Evolutionary conservation across 1,140 invertebrate genomes (phyloP).

Genomic region (Drosophila kepulauana): DNA sequence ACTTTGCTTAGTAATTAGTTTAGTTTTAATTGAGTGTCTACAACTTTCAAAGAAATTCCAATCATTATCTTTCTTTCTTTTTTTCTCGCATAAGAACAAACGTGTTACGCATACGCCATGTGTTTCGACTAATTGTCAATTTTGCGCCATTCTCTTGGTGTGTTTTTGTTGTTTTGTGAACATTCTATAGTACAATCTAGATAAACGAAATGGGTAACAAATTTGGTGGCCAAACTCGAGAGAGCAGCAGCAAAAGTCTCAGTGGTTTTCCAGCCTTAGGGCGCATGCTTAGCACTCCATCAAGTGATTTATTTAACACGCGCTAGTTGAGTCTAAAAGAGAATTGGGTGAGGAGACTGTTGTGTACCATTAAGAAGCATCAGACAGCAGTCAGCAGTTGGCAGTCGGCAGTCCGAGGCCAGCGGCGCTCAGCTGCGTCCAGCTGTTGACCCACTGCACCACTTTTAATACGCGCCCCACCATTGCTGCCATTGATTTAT

Average conservation of each 20-base stretch:
- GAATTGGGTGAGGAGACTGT: conserved; percentile 17
- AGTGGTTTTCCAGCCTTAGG: conserved; percentile 45
- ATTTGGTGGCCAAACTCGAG: conserved; percentile 4
- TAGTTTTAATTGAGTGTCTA: no score
- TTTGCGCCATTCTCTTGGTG: conserved; percentile 5
- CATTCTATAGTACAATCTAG: background rate
- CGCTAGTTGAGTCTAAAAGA: conserved; percentile 13
- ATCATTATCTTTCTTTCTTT: no score
- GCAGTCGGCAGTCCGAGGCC: conserved; percentile 22
- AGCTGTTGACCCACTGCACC: conserved; percentile 75
- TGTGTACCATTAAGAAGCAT: conserved; percentile 65
- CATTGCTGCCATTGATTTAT: conserved; percentile 55
- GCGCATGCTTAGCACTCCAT: conserved; percentile 70
- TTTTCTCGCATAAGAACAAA: background rate
- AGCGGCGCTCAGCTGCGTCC: conserved; percentile 61
- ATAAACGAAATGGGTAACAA: conserved; percentile 29
- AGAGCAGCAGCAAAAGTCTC: conserved; percentile 37
- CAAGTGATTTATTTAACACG: conserved; percentile 82
- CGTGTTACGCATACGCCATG: conserved; percentile 28
- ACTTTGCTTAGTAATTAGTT: no score
- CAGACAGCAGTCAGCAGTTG: conserved; percentile 14
- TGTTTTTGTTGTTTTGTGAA: no score
- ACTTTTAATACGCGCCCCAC: conserved; percentile 56
- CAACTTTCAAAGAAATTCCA: no score
- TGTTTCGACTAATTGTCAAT: background rate